Percentiles rank a stretch among this genome's conserved stretches.
phyloP scores from a whole-genome alignment of 1,140 invertebrate genomes.

The Tetramorium simillimum region DNA sequence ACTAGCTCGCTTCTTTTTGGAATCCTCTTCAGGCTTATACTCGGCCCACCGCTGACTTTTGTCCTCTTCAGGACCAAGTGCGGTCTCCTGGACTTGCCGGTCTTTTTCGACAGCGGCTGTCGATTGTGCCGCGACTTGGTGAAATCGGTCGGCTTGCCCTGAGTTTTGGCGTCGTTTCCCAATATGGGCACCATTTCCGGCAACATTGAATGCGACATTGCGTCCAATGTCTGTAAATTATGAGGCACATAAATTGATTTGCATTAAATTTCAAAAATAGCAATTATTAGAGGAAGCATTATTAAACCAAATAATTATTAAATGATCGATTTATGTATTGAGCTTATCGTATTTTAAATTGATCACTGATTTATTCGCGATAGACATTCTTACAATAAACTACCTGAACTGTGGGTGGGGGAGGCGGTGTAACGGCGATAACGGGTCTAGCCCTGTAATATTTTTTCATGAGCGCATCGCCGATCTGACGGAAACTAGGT shows the following conservation, averaged over 20 bases:
- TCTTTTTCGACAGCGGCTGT: constrained; percentile 73
- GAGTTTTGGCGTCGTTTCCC: constrained; percentile 82
- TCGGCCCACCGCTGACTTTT: constrained; percentile 75
- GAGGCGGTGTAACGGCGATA: constrained; percentile 85
- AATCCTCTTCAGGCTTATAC: constrained; percentile 81
- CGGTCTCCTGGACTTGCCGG: constrained; percentile 79
- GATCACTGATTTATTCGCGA: background rate
- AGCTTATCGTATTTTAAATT: background rate
- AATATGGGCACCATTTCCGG: constrained; percentile 80
- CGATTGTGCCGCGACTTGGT: constrained; percentile 77
- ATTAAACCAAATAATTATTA: background rate
- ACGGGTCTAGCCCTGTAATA: constrained; percentile 93
- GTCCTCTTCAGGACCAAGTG: constrained; percentile 85
- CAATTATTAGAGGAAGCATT: background rate
- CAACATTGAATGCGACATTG: constrained; percentile 75
- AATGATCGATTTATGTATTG: background rate
- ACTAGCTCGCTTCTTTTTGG: constrained; percentile 94
- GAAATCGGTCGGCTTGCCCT: constrained; percentile 81
- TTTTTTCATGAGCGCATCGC: constrained; percentile 92
- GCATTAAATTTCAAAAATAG: background rate
- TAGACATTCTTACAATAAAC: constrained; percentile 41
- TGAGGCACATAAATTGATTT: background rate
- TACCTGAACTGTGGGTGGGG: constrained; percentile 82
- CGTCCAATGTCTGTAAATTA: constrained; percentile 77
- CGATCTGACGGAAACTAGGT: constrained; percentile 93